phyloP scores from a whole-genome alignment of 1,140 invertebrate genomes.

The Neodiprion pinetum region DNA sequence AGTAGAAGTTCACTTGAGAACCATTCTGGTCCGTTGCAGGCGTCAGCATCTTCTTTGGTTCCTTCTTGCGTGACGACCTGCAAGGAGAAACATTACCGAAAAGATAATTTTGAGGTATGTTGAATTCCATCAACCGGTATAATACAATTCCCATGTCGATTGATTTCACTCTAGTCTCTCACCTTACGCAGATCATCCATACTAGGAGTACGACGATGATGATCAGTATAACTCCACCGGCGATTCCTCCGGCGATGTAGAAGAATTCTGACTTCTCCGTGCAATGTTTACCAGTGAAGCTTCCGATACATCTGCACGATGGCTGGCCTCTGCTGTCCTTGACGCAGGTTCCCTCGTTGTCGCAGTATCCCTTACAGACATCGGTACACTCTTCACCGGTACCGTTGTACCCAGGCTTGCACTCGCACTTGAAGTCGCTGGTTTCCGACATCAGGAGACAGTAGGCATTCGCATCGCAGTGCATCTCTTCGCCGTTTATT shows the following conservation, averaged over 20 bases:
- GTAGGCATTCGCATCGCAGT: constrained; percentile 88
- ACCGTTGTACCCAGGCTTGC: constrained; percentile 93
- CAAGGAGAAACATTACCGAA: constrained; percentile 30
- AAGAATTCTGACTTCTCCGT: constrained; percentile 92
- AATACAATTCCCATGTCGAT: constrained; percentile 2
- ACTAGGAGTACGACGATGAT: constrained; percentile 91
- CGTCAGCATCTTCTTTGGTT: constrained; percentile 87
- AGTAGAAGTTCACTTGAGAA: constrained; percentile 95
- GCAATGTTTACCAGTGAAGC: constrained; percentile 91
- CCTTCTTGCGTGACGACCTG: constrained; percentile 80
- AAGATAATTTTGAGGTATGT: constrained; percentile 13
- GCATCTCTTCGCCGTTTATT: constrained; percentile 81
- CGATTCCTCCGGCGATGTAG: constrained; percentile 92
- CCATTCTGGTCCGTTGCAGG: constrained; percentile 88
- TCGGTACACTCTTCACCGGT: constrained; percentile 84
- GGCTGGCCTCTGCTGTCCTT: constrained; percentile 85
- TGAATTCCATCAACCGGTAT: background rate
- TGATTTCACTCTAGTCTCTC: constrained; percentile 26
- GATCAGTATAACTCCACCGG: constrained; percentile 88
- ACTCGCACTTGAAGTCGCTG: constrained; percentile 90
- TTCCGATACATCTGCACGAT: constrained; percentile 87
- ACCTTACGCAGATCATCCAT: constrained; percentile 97
- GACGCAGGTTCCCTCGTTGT: constrained; percentile 90
- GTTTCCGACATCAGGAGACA: constrained; percentile 87
- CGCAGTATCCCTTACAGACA: constrained; percentile 86